Base-by-base conservation (phyloP, 2,888 invertebrate genomes). In the Dasypolia templi region DNA sequence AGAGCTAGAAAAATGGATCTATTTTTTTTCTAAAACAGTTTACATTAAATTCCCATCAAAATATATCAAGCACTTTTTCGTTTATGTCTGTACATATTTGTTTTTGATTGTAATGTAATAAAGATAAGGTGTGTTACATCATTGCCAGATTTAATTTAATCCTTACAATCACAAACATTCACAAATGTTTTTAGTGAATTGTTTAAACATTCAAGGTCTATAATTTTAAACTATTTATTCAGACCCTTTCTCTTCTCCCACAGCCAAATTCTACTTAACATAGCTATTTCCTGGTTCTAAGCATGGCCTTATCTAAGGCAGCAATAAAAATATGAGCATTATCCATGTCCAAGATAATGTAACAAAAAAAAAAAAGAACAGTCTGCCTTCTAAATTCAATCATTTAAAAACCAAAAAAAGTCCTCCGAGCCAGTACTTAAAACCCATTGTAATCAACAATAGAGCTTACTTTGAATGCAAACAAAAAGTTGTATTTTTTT, bases 91-190 rank as follows among this genome's bases (percentile, higher is more conserved):
- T 61, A 68, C 56, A 71, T 63, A 74, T 39, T 72, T 80, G 79
- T 81, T 65, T 72, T 84, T 81, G 49, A 81, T 75, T 65, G 32
- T 65, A 75, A 29, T 62, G 32, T 39, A 56, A 9, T 55, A 66
- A 1, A 68, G 81, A 81, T 84, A 82, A 71, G 59, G 49, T 39
- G 51, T 75, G 51, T 82, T 82, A 84, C 81, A 82, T 84, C 81
- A 82, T 49, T 55, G 26, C 46, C 67, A 71, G 71, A 83, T 83
- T 67, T 72, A 55, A 62, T 83, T 61, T 75, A 61, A 79, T 83
- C 80, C 65, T 62, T 59, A 61, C 12, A 39, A 64, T 51, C 32
- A 68, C 32, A 73, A 73, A 79, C 59, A 83, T 73, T 64, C 49
- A 78, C 53, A 59, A 79, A 72, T 56, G 6, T 62, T 55, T 55